These are phyloP conservation scores for Drosophila atripex DNA, from an alignment of 2,888 invertebrate genomes.

Conservation along the genomic window DNA sequence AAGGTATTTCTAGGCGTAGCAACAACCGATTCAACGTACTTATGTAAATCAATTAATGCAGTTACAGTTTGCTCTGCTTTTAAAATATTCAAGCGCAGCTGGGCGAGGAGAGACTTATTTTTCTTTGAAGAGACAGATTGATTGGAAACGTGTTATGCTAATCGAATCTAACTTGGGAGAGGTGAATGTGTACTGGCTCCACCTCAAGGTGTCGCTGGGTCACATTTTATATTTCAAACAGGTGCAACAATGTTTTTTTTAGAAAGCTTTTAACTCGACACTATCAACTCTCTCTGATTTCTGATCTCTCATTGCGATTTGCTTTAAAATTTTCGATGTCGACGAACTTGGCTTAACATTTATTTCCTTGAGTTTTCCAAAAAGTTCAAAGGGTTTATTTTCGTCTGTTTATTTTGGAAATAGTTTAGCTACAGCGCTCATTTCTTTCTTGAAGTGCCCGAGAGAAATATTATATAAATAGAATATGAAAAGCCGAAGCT, in stretches of 20 bases:
- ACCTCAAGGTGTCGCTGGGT: conserved; percentile 56
- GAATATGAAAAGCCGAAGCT: background rate
- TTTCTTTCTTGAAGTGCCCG: too few species aligned
- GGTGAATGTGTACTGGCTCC: conserved; percentile 45
- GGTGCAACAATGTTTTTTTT: conserved; percentile 54
- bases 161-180: conserved; percentile 39
- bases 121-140: conserved; percentile 6
- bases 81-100: conserved; percentile 30
- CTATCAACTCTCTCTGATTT: conserved; percentile 9
- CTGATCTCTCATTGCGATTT: conserved; percentile 11
- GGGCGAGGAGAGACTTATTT: conserved; percentile 12
- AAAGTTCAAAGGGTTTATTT: too few species aligned
- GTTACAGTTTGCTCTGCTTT: conserved; percentile 38
- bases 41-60: conserved; percentile 60
- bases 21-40: conserved; percentile 48
- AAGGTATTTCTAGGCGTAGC: conserved; percentile 20
- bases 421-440: too few species aligned
- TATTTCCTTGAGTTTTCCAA: conserved; percentile 13
- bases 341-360: conserved; percentile 63
- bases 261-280: conserved; percentile 17
- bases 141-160: conserved; percentile 64
- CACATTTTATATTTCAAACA: conserved; percentile 39
- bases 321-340: conserved; percentile 42
- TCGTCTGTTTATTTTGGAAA: too few species aligned
- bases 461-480: background rate